Evolutionary conservation across 2,113 vertebrate species (phyloP).

Genomic region (Cyprinodon variegatus): DNA sequence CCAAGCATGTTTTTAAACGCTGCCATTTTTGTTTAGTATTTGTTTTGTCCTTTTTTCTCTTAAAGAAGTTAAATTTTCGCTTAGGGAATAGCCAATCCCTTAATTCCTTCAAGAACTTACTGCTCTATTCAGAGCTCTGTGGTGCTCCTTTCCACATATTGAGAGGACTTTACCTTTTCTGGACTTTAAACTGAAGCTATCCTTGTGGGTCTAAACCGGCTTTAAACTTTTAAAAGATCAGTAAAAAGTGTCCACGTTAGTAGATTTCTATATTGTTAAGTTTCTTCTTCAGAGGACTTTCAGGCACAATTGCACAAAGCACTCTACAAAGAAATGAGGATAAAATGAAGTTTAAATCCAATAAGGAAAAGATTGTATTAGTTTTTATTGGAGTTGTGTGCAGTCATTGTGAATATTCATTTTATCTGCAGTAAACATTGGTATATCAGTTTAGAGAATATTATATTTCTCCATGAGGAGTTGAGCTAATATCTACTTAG

Average conservation of each 20-base stretch:
- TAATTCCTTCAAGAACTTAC: neutral
- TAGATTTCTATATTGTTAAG: too few relatives aligned
- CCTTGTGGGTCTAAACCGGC: neutral
- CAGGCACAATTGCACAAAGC: too few relatives aligned
- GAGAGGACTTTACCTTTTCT: neutral
- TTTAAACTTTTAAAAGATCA: neutral
- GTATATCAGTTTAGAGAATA: too few relatives aligned
- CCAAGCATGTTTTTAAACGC: conserved; percentile 2
- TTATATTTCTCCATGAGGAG: too few relatives aligned
- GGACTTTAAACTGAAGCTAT: neutral
- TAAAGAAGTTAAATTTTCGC: neutral
- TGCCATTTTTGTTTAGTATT: neutral
- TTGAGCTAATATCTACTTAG: too few relatives aligned
- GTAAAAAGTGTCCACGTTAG: neutral
- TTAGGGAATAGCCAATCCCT: neutral
- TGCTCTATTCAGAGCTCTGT: neutral
- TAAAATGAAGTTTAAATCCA: too few relatives aligned
- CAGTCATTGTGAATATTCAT: too few relatives aligned
- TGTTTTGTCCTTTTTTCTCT: neutral
- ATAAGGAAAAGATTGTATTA: too few relatives aligned
- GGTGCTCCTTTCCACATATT: neutral
- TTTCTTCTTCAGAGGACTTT: too few relatives aligned
- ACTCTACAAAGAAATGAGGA: too few relatives aligned
- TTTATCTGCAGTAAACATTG: too few relatives aligned
- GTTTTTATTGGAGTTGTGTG: too few relatives aligned